Evolutionary conservation across 2,888 invertebrate species (phyloP), one percentile per base, ranked within the genome.

Genomic region (Drosophila lacicola): DNA sequence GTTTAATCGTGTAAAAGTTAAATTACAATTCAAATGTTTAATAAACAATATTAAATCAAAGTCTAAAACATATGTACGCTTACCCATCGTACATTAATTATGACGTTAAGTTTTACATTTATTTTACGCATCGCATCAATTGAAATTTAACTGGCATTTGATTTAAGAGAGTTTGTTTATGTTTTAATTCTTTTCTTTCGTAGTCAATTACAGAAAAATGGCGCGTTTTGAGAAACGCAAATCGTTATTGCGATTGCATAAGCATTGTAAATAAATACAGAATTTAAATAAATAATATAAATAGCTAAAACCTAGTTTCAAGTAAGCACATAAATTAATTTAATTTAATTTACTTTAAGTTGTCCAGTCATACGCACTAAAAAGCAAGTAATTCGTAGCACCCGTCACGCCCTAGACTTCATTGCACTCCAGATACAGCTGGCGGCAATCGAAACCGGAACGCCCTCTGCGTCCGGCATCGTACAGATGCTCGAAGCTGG

Each of bases 401-500:
- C 47, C 29, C 60, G 17, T 3, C 47, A 11, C 21, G 45, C 36
- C 78, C 94, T 95, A 97, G 92, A 97, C 96, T 94, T 97, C 97
- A 92, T 97, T 97, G 93, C 98, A 98, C 92, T 97, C 95, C 87
- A 96, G 94, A 93, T 96, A 98, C 79, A 96, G 94, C 90, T 96
- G 95, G 91, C 95, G 95, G 91, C 98, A 98, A 91, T 97, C 96
- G 82, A 96, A 95, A 50, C 97, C 97, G 34, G 92, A 95, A 91
- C 98, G 95, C 65, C 98, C 98, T 78, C 96, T 94, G 90, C 97
- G 94, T 21, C 97, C 97, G 5, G 98, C 98, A 87, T 97, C 97
- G 91, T 96, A 96, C 86, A 96, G 94, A 50, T 95, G 94, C 76
- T 97, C 96, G 93, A 97, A 97, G 55, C 95, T 94, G 61, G 95